Evolutionary conservation across 1,140 invertebrate genomes (phyloP).

Genomic region (Brachionus koreanus): DNA sequence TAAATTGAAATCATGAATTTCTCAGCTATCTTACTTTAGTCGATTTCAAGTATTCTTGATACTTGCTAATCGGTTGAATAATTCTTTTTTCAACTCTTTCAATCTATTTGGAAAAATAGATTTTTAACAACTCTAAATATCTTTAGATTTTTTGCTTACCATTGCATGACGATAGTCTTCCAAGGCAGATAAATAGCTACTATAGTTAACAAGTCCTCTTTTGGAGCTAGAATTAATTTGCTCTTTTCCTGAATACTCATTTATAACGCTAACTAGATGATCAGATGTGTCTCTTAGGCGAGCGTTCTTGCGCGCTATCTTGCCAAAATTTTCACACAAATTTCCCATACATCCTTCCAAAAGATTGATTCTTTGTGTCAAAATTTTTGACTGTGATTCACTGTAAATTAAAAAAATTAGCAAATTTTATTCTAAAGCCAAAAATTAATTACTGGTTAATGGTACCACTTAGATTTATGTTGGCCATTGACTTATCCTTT

Average conservation of each 20-base stretch:
- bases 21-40: neutral
- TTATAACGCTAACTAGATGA: slow-evolving; percentile 6
- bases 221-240: slow-evolving; percentile 32
- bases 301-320: slow-evolving; percentile 38
- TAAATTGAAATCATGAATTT: neutral
- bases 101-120: neutral
- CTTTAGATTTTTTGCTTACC: neutral
- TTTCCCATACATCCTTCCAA: slow-evolving; percentile 28
- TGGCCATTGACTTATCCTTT: neutral
- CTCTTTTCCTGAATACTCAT: slow-evolving; percentile 34
- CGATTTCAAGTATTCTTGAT: slow-evolving; percentile 40
- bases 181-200: slow-evolving; percentile 19
- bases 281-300: slow-evolving; percentile 24
- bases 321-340: slow-evolving; percentile 42
- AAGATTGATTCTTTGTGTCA: slow-evolving; percentile 27
- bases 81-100: slow-evolving; percentile 36
- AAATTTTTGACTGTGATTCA: slow-evolving; percentile 40
- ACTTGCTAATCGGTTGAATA: slow-evolving; percentile 35
- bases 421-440: no score
- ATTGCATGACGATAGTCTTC: slow-evolving; percentile 42
- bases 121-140: no score
- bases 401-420: neutral
- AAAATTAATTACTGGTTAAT: slow-evolving; percentile 15
- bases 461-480: slow-evolving; percentile 25
- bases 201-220: slow-evolving; percentile 15